Percentiles rank a stretch among this genome's conserved stretches.
phyloP scores from a whole-genome alignment of 92 coral and sea anemone genomes.

The Umimayanthus kanabou region DNA sequence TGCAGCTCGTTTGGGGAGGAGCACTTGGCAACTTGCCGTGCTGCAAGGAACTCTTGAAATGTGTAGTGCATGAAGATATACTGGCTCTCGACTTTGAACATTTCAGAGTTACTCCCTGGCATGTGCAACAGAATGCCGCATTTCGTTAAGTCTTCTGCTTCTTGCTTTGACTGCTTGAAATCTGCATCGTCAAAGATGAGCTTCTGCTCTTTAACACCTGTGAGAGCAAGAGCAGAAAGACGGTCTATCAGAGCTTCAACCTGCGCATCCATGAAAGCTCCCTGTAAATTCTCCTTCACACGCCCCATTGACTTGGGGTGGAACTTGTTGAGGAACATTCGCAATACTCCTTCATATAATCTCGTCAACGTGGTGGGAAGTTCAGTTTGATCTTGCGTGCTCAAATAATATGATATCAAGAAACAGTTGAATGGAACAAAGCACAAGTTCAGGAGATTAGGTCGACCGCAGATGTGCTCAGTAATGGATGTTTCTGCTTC shows the following conservation, averaged over 20 bases:
- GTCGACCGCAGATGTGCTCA: slow-evolving; percentile 32
- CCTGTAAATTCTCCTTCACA: slow-evolving; percentile 31
- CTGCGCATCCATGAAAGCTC: slow-evolving; percentile 28
- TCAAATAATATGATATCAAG: slow-evolving; percentile 37
- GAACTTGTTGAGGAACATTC: slow-evolving; percentile 37
- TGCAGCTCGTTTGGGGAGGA: slow-evolving; percentile 10
- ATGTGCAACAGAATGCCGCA: slow-evolving; percentile 33
- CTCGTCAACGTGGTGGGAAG: slow-evolving; percentile 32
- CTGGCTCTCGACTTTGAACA: slow-evolving; percentile 37
- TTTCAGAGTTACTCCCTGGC: slow-evolving; percentile 40
- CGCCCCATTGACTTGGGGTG: slow-evolving; percentile 35
- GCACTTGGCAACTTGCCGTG: slow-evolving; percentile 25
- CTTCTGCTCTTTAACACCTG: slow-evolving; percentile 36
- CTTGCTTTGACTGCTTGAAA: slow-evolving; percentile 30
- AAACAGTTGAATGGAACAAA: slow-evolving; percentile 41
- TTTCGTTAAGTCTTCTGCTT: slow-evolving; percentile 34
- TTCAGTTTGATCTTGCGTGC: slow-evolving; percentile 38
- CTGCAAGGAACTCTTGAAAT: slow-evolving; percentile 42
- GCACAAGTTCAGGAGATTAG: slow-evolving; percentile 36
- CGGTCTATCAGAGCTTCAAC: slow-evolving; percentile 28
- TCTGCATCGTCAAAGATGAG: slow-evolving; percentile 32
- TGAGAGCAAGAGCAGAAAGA: slow-evolving; percentile 33
- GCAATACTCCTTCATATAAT: slow-evolving; percentile 37
- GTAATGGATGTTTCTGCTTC: slow-evolving; percentile 10
- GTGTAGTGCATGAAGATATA: slow-evolving; percentile 41